These are phyloP conservation scores for Acanthosepion esculentum DNA, from an alignment of 2,888 invertebrate species.

Conservation along the genomic window DNA sequence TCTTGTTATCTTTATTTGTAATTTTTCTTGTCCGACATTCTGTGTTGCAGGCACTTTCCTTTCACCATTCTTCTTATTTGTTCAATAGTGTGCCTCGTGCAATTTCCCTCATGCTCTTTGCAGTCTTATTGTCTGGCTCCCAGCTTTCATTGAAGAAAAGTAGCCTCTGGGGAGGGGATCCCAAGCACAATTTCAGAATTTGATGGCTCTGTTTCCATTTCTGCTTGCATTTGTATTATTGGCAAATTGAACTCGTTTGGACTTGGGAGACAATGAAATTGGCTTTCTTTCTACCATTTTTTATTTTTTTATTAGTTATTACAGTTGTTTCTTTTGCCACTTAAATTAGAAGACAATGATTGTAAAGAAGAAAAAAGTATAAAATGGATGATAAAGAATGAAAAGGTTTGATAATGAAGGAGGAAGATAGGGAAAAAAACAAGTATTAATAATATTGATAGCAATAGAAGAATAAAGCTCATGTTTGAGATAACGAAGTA, in stretches of 20 bases:
- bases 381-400: neutral
- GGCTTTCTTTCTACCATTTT: neutral
- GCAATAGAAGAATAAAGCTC: too few species aligned
- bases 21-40: neutral
- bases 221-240: neutral
- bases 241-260: conserved; percentile 17
- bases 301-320: neutral
- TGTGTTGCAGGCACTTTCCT: neutral
- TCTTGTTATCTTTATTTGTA: neutral
- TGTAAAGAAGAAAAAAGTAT: neutral
- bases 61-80: neutral
- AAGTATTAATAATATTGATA: neutral
- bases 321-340: neutral
- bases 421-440: neutral
- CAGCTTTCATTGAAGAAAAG: neutral
- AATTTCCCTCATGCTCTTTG: neutral
- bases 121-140: neutral
- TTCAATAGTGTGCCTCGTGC: neutral
- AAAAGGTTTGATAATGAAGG: neutral
- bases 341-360: neutral
- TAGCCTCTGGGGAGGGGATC: neutral
- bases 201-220: neutral
- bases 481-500: too few species aligned
- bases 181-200: neutral
- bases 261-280: neutral